Evolutionary conservation across 2,888 invertebrate genomes (phyloP), one percentile per base, ranked within the genome.

Genomic region (Euplagia quadripunctaria): DNA sequence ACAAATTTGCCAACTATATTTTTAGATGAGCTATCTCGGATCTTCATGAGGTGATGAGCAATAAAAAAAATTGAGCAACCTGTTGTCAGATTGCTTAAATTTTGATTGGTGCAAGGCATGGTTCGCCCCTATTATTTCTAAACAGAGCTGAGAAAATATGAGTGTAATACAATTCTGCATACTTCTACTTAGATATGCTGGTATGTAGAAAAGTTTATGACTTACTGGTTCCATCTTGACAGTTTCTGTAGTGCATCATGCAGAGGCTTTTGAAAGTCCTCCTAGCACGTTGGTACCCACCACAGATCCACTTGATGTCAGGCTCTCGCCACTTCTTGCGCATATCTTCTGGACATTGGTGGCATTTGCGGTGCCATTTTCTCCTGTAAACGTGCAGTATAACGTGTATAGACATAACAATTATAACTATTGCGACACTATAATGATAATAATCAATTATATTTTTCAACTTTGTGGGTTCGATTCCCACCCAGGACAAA

Each of bases 221-320:
- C 92, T 80, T 76, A 95, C 95, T 94, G 7, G 95, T 95, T 2
- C 95, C 95, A 84, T 95, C 95, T 84, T 95, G 95, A 55, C 95
- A 95, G 85, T 95, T 95, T 73, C 95, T 91, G 64, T 88, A 92
- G 71, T 89, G 82, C 95, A 95, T 95, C 94, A 94, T 93, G 82
- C 95, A 95, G 0, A 75, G 43, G 68, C 95, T 95, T 85, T 95
- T 95, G 85, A 95, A 95, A 7, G 88, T 82, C 43, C 95, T 84
- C 64, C 94, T 82, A 3, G 95, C 95, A 17, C 91, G 88, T 81
- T 95, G 95, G 86, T 94, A 95, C 0, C 85, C 92, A 0, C 94
- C 95, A 61, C 95, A 96, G n/a, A 96, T 91, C 95, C 95, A 96
- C 1, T 81, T 81, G 63, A 95, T 92, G 31, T 71, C 73, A 0